Evolutionary conservation across 2,797 vertebrate genomes (phyloP), one percentile per base, ranked within the genome.

Genomic region (Anabas testudineus): DNA sequence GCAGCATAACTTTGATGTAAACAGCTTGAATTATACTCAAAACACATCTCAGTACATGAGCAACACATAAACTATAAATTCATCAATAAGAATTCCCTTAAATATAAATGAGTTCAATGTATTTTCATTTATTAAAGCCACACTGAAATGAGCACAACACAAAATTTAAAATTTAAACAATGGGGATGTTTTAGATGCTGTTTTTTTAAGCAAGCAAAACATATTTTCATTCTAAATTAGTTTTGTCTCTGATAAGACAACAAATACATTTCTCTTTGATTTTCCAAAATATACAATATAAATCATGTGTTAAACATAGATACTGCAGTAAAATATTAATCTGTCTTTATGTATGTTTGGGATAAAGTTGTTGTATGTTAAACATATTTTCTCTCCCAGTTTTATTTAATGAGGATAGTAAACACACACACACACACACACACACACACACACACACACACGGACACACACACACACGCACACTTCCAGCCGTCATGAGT

Each of bases 381-480:
- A n/a, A 45, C 64, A 54, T 59, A 14, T 12, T 21, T 4, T 26
- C 12, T 37, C 16, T 39, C 41, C 67, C 10, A 36, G 4, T 46
- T 48, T 22, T 7, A 62, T 41, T 5, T 26, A 12, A 37, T 46
- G 21, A 60, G 19, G 19, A 26, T 32, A 48, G 51, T 2, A 24
- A 42, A 7, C 36, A 13, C 37, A 36, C 26, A 10, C 34, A 39
- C 55, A 49, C 54, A 12, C 42, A 12, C 51, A 36, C 60, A 37
- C 52, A 21, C 61, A 26, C 47, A 53, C 59, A 53, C 65, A 60
- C 43, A 62, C 21, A 52, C 28, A 10, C 34, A 39, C 55, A 49
- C 54, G 12, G 42, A 12, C 51, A 36, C 60, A 37, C 52, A 21
- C 61, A 26, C 47, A 53, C 59, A 53, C 65, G 60, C 43, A 62